phyloP scores from a whole-genome alignment of 37 sponge, comb jelly and placozoan genomes.

The Halisarca cf. caerulea region DNA sequence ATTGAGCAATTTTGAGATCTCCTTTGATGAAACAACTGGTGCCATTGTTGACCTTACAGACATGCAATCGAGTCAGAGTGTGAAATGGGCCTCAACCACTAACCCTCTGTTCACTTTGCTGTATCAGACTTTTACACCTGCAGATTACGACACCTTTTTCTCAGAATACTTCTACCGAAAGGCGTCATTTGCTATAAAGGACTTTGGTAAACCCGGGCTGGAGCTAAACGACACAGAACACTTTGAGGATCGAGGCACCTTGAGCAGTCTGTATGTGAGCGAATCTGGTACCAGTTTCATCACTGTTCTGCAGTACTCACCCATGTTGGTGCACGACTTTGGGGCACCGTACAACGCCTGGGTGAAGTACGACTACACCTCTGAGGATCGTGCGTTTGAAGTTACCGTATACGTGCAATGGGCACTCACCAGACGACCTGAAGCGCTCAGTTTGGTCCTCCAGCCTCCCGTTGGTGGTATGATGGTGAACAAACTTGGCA shows the following conservation, averaged over 20 bases:
- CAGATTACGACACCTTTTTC: conserved; percentile 32
- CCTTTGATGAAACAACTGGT: conserved; percentile 36
- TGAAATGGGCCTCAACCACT: background rate
- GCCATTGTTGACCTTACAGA: conserved; percentile 28
- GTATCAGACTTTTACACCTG: conserved; percentile 53
- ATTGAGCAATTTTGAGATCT: conserved; percentile 29
- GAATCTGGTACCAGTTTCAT: conserved; percentile 8
- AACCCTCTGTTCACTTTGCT: conserved; percentile 33
- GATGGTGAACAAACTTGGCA: conserved; percentile 38
- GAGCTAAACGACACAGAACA: conserved; percentile 27
- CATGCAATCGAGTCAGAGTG: background rate
- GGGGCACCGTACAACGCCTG: conserved; percentile 29
- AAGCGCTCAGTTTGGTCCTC: conserved; percentile 40
- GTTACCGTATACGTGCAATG: conserved; percentile 37
- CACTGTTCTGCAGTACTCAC: background rate
- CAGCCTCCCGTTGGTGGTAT: conserved; percentile 24
- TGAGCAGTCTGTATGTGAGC: conserved; percentile 12
- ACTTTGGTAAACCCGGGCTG: conserved; percentile 61
- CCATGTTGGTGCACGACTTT: conserved; percentile 8
- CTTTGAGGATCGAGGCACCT: background rate
- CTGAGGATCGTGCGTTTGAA: background rate
- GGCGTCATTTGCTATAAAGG: conserved; percentile 8
- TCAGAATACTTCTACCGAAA: conserved; percentile 25
- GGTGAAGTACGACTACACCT: background rate
- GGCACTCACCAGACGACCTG: conserved; percentile 62